Evolutionary conservation across 2,888 invertebrate genomes (phyloP), one percentile per base, ranked within the genome.

Genomic region (Melanophora roralis): DNA sequence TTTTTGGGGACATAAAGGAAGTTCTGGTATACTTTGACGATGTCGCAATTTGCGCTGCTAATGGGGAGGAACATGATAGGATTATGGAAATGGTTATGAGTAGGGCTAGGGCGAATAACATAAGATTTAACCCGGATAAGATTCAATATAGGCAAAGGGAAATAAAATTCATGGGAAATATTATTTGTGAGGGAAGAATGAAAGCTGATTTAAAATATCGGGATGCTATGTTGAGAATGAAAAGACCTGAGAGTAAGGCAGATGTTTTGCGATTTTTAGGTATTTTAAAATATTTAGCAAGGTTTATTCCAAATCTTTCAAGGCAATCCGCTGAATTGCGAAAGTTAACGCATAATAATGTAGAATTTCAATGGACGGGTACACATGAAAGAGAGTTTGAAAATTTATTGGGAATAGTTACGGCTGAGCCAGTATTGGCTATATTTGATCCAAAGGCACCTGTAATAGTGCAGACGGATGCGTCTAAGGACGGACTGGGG

Each of bases 1-100:
- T 84, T 47, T 87, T 87, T 81, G 86, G 84, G 32, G 85, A 85
- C 53, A 87, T 88, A 45, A 72, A 82, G 23, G 84, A 85, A 16
- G 84, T 86, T 11, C 68, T 84, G n/a, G 78, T 86, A 1, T 87
- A 85, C 74, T 85, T 86, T 59, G 86, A 88, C 82, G 86, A 88
- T n/a, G 86, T 65, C 21, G 14, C 57, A n/a, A 51, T 69, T 34
- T 45, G 47, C 7, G 60, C 64, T 2, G 34, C 53, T 64, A 76
- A 36, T 36, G 23, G 64, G 27, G 81, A 68, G 65, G 81, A 69
- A 69, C 82, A 83, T 78, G 80, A 82, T 68, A 19, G 45, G 32
- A 79, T 62, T 32, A 36, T 81, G 32, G 23, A 81, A 7, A 34
- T 16, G 40, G 81, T 83, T 19, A 14, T 82, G 34, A 68, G 82